Conservation (phyloP, 2,113 vertebrate genomes). For the Hyaena hyaena region DNA sequence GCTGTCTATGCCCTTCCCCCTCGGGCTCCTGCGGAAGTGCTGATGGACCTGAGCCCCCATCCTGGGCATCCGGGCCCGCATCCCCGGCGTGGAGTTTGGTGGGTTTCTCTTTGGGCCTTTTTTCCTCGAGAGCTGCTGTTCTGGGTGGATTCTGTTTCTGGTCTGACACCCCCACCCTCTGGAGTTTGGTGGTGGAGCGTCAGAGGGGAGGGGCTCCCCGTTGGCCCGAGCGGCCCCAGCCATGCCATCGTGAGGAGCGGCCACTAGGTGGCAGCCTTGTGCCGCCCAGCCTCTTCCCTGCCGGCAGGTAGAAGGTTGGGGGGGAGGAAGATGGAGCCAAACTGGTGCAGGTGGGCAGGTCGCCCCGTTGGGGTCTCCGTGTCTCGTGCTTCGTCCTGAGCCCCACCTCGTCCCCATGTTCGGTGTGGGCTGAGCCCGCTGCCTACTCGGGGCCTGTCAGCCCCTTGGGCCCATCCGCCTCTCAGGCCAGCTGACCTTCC, state of each 20-base stretch:
- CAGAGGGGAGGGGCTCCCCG: accelerated
- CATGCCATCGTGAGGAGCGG: neutral
- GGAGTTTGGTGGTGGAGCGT: too few species aligned
- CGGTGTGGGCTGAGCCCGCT: neutral
- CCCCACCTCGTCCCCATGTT: neutral
- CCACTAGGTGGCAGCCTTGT: constrained; percentile 62
- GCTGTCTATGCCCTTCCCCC: accelerated
- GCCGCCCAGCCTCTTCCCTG: neutral
- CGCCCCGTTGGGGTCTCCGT: accelerated
- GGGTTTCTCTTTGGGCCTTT: neutral
- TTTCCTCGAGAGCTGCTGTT: neutral
- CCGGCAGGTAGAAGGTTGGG: too few species aligned
- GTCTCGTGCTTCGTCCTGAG: neutral
- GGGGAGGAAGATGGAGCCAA: neutral
- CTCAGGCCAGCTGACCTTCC: neutral
- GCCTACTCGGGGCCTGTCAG: neutral
- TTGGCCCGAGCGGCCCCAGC: accelerated
- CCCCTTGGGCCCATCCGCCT: accelerated
- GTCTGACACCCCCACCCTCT: accelerated
- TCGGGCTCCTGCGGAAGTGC: neutral
- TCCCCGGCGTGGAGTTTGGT: too few species aligned
- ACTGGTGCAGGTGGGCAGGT: neutral
- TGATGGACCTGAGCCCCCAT: neutral
- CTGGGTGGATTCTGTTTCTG: neutral
- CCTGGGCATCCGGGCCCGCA: too few species aligned